phyloP scores from a whole-genome alignment of 2,113 vertebrate species.

The Dinomys branickii region DNA sequence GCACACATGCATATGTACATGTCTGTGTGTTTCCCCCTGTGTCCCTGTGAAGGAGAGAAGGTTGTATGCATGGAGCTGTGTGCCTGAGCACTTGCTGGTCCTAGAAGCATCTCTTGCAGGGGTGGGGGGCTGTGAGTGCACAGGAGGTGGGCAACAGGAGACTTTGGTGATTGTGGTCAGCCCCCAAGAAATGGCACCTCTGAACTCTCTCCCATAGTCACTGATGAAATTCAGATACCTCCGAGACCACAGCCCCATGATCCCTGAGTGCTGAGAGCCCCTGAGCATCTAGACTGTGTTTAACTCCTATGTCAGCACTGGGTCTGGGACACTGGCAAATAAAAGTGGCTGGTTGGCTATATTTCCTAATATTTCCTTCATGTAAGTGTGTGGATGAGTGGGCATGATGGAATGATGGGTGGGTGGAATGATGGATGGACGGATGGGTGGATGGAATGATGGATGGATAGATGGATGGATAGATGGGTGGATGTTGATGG shows the following conservation, averaged over 20 bases:
- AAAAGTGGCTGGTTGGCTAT: constrained; percentile 51
- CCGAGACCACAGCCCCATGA: not conserved
- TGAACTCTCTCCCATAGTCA: not conserved
- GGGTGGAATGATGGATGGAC: not conserved
- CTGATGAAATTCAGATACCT: not conserved
- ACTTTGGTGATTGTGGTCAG: not conserved
- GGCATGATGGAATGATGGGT: not conserved
- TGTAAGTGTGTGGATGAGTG: not conserved
- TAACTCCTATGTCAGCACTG: not conserved
- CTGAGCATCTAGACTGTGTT: not conserved
- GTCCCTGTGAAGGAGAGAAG: not conserved
- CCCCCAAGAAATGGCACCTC: not conserved
- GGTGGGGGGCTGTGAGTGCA: not conserved
- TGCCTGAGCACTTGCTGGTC: not conserved
- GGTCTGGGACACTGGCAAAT: constrained; percentile 42
- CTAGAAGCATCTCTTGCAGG: not conserved
- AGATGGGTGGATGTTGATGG: not conserved
- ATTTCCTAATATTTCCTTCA: not conserved
- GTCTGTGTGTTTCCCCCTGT: not conserved
- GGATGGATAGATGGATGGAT: not conserved
- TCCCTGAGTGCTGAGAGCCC: not conserved
- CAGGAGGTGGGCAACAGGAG: not conserved
- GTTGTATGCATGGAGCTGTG: not conserved
- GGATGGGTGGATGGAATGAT: not conserved
- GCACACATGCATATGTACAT: not conserved